Conservation (phyloP, 2,113 vertebrate genomes). For the Mandrillus leucophaeus region DNA sequence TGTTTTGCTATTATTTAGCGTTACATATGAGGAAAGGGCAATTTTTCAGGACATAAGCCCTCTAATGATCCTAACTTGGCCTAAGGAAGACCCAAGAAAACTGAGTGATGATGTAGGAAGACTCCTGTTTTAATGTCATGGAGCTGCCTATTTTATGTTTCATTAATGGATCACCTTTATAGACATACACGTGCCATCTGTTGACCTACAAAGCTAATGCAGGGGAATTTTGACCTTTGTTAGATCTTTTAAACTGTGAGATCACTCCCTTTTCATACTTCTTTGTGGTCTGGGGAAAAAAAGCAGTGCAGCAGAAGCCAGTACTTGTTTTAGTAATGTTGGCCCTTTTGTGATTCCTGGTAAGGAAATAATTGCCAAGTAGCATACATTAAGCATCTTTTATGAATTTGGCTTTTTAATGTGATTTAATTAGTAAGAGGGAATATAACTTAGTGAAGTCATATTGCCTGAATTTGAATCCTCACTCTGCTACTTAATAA, state of each 20-base stretch:
- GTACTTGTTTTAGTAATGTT: slow-evolving; percentile 25
- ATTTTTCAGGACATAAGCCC: neutral
- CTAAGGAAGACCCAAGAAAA: slow-evolving; percentile 9
- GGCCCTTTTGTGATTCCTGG: neutral
- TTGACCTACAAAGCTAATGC: neutral
- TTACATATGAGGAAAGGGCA: neutral
- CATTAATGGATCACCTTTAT: neutral
- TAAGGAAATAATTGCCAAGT: slow-evolving; percentile 7
- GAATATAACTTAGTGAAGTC: neutral
- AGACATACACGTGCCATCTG: neutral
- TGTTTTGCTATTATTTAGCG: slow-evolving; percentile 14
- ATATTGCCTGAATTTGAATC: neutral
- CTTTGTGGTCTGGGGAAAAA: neutral
- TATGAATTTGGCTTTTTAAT: neutral
- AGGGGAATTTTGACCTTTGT: slow-evolving; percentile 15
- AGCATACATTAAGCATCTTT: neutral
- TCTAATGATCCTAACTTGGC: neutral
- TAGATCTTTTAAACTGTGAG: neutral
- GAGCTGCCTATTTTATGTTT: neutral
- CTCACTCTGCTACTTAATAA: neutral
- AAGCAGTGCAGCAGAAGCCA: slow-evolving; percentile 10
- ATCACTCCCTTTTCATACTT: neutral
- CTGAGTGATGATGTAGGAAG: neutral
- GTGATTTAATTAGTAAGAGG: neutral
- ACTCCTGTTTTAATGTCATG: slow-evolving; percentile 12